These are phyloP conservation scores for Tragelaphus scriptus DNA, from an alignment of 2,113 vertebrate species.

Conservation along the genomic window DNA sequence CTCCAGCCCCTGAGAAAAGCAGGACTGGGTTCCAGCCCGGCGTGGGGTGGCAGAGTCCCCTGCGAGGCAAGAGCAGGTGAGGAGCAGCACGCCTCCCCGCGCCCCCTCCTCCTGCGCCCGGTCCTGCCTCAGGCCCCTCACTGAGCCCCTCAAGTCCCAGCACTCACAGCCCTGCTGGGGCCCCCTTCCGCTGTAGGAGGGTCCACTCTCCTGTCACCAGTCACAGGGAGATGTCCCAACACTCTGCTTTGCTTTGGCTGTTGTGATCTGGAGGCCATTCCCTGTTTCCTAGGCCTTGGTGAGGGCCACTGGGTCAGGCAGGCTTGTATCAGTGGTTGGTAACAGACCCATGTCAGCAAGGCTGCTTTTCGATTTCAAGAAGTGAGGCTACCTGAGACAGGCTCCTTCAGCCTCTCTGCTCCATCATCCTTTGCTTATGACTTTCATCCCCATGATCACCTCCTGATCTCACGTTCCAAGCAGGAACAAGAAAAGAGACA, in stretches of 20 bases:
- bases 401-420: too few species aligned
- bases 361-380: neutral
- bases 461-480: neutral
- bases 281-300: neutral
- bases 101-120: neutral
- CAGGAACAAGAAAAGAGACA: neutral
- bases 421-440: neutral
- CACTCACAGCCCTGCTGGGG: neutral
- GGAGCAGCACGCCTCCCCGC: accelerated
- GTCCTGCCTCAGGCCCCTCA: neutral
- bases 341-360: neutral
- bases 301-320: neutral
- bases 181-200: neutral
- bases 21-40: neutral
- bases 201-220: neutral
- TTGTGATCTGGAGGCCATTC: neutral
- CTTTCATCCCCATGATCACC: neutral
- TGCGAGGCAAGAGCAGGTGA: neutral
- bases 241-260: neutral
- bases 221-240: neutral
- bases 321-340: neutral
- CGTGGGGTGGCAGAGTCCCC: accelerated
- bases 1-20: neutral
- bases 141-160: neutral
- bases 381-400: neutral